These are phyloP conservation scores for Seira ritae DNA, from an alignment of 2,888 invertebrate genomes.

Conservation along the genomic window DNA sequence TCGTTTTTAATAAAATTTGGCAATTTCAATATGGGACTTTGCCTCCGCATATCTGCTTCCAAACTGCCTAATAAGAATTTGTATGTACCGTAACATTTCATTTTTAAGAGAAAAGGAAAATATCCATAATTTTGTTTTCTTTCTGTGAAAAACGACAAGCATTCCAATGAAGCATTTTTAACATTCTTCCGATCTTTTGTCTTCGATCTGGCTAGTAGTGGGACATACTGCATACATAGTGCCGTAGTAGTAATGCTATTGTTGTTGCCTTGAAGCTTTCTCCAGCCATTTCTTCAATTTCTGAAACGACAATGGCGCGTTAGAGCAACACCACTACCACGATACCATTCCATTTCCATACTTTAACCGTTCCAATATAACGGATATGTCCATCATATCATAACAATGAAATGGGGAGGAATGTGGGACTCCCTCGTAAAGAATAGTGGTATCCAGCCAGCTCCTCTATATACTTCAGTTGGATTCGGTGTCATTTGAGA, in stretches of 20 bases:
- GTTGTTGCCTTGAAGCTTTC: slow-evolving; percentile 31
- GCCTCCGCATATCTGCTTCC: neutral
- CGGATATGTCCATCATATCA: slow-evolving; percentile 38
- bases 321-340: slow-evolving; percentile 25
- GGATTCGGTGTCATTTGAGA: slow-evolving; percentile 46
- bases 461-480: slow-evolving; percentile 15
- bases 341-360: slow-evolving; percentile 30
- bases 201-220: too few species aligned
- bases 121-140: too few species aligned
- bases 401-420: slow-evolving; percentile 34
- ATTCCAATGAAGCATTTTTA: slow-evolving; percentile 49
- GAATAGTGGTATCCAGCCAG: slow-evolving; percentile 4
- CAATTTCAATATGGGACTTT: slow-evolving; percentile 15
- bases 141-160: slow-evolving; percentile 1
- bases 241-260: neutral
- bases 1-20: slow-evolving; percentile 41
- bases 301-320: slow-evolving; percentile 38
- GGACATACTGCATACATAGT: too few species aligned
- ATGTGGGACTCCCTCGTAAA: neutral
- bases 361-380: slow-evolving; percentile 7
- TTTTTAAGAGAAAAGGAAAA: too few species aligned
- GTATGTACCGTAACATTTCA: too few species aligned
- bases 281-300: slow-evolving; percentile 46
- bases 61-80: too few species aligned
- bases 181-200: slow-evolving; percentile 41